Conservation (phyloP, 2,888 invertebrate genomes). For the Dryobotodes eremita region DNA sequence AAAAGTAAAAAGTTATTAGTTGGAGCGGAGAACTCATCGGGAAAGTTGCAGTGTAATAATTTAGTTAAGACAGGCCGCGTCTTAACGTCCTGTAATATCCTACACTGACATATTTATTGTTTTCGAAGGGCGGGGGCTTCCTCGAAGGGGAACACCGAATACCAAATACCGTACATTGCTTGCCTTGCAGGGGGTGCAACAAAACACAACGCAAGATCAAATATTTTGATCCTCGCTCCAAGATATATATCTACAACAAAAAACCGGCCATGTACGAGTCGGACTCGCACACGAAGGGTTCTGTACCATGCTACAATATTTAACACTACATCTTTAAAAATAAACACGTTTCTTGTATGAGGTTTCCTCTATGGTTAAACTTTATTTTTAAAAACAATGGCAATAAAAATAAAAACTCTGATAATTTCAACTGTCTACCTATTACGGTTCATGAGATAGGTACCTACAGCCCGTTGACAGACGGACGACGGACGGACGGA, state of each 20-base stretch:
- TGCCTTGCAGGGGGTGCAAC: slow-evolving; percentile 60
- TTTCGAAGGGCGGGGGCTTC: slow-evolving; percentile 81
- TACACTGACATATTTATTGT: slow-evolving; percentile 90
- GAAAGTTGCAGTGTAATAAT: slow-evolving; percentile 88
- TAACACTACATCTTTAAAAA: too few relatives aligned
- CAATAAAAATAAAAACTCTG: too few relatives aligned
- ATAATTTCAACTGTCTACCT: too few relatives aligned
- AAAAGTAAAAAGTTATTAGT: slow-evolving; percentile 88
- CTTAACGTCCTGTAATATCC: slow-evolving; percentile 87
- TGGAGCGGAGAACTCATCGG: slow-evolving; percentile 85
- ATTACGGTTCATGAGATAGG: too few relatives aligned
- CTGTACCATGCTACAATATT: too few relatives aligned
- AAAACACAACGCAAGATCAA: slow-evolving; percentile 72
- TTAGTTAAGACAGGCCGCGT: slow-evolving; percentile 84
- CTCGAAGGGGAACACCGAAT: slow-evolving; percentile 59
- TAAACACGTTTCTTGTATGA: too few relatives aligned
- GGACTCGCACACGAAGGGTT: too few relatives aligned
- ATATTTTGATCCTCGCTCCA: slow-evolving; percentile 66
- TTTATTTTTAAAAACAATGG: too few relatives aligned
- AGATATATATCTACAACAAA: slow-evolving; percentile 63
- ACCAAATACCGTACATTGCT: slow-evolving; percentile 45
- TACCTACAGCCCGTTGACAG: too few relatives aligned
- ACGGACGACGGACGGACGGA: too few relatives aligned
- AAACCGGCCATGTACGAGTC: too few relatives aligned
- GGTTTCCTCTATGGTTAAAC: too few relatives aligned